Percentiles rank a stretch among this genome's conserved stretches.
Evolutionary conservation across 1,140 invertebrate species (phyloP).

Genomic region (Apis florea): DNA sequence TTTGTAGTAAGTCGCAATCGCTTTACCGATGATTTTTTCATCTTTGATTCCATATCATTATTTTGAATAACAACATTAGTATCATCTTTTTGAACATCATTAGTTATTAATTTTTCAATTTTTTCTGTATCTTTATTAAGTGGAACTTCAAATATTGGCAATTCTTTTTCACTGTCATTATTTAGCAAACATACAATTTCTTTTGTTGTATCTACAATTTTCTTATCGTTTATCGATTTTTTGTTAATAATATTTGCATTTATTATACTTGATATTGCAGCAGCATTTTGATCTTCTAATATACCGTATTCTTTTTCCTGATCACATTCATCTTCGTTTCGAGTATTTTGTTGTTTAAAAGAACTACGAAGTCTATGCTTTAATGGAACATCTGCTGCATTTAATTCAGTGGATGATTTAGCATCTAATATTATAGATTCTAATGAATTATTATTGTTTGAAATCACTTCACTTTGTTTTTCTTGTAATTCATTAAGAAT

Average conservation of each 20-base stretch:
- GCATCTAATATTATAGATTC: slow-evolving; percentile 17
- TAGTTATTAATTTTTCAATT: background rate
- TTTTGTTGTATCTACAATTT: slow-evolving; percentile 8
- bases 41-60: slow-evolving; percentile 33
- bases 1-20: slow-evolving; percentile 29
- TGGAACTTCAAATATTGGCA: background rate
- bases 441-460: slow-evolving; percentile 14
- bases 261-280: slow-evolving; percentile 76
- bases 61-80: background rate
- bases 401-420: slow-evolving; percentile 4
- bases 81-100: background rate
- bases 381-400: slow-evolving; percentile 63
- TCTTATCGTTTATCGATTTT: slow-evolving; percentile 30
- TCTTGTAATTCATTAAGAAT: slow-evolving; percentile 20
- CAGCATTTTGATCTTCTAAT: slow-evolving; percentile 75
- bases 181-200: background rate
- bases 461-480: slow-evolving; percentile 36
- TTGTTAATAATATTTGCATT: slow-evolving; percentile 68
- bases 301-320: slow-evolving; percentile 54
- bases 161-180: slow-evolving; percentile 11
- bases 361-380: slow-evolving; percentile 74
- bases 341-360: slow-evolving; percentile 64
- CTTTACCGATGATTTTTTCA: slow-evolving; percentile 44
- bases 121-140: slow-evolving; percentile 17
- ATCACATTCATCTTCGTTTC: slow-evolving; percentile 59